Evolutionary conservation across 2,888 invertebrate genomes (phyloP).

Genomic region (Antheraea assamensis): DNA sequence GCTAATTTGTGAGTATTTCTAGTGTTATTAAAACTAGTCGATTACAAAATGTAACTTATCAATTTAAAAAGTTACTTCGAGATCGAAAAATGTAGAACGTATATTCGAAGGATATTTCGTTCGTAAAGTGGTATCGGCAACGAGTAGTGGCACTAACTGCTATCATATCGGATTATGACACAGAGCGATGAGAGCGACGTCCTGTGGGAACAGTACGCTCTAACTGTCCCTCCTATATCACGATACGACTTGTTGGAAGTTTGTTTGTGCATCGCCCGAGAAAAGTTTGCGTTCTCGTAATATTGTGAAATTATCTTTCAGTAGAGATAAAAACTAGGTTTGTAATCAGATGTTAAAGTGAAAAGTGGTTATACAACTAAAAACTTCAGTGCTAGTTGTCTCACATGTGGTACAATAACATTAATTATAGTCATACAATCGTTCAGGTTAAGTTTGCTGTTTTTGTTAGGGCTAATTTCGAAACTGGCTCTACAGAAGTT

Average conservation of each 20-base stretch:
- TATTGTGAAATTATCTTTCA: too few relatives aligned
- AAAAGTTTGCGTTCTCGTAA: not conserved
- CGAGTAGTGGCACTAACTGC: not conserved
- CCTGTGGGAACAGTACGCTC: not conserved
- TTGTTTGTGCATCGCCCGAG: not conserved
- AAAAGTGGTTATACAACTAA: too few relatives aligned
- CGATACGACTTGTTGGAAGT: not conserved
- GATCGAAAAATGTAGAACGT: not conserved
- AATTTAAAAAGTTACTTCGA: not conserved
- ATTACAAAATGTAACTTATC: not conserved
- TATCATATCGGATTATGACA: not conserved
- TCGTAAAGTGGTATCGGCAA: not conserved
- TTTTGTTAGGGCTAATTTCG: too few relatives aligned
- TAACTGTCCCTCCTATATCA: not conserved
- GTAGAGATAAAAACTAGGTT: not conserved
- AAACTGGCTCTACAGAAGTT: too few relatives aligned
- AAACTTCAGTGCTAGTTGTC: too few relatives aligned
- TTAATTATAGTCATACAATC: too few relatives aligned
- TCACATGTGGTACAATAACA: too few relatives aligned
- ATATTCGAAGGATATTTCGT: not conserved
- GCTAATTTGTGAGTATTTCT: too few relatives aligned
- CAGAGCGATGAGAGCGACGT: not conserved
- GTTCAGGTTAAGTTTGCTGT: too few relatives aligned
- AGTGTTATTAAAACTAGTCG: too few relatives aligned
- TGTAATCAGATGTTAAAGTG: too few relatives aligned